phyloP scores from a whole-genome alignment of 2,888 invertebrate species.

The Tenthredo scrophulariae region DNA sequence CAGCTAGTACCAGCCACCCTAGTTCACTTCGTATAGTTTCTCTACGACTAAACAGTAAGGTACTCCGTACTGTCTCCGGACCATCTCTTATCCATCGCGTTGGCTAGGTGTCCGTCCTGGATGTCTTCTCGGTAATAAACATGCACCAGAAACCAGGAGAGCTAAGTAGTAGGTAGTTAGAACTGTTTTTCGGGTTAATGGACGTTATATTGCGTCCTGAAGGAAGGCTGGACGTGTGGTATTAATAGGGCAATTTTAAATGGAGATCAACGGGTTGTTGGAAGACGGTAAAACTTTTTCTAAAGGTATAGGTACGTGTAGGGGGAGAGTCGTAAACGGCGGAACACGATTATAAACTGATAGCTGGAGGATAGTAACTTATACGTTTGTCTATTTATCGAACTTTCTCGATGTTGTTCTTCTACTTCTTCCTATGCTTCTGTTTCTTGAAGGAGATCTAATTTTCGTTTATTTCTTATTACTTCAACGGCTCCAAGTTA shows the following conservation, averaged over 20 bases:
- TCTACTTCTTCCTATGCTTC: no score
- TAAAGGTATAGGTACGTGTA: not conserved
- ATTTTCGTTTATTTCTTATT: conserved; percentile 35
- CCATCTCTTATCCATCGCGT: conserved; percentile 7
- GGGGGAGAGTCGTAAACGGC: not conserved
- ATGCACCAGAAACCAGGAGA: conserved; percentile 5
- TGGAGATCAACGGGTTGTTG: not conserved
- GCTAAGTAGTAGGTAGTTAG: not conserved
- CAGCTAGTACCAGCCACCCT: conserved; percentile 9
- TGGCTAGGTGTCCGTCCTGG: not conserved
- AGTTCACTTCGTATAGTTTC: conserved; percentile 24
- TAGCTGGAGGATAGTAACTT: not conserved
- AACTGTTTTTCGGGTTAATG: conserved; percentile 19
- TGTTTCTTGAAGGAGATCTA: not conserved
- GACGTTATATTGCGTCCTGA: conserved; percentile 4
- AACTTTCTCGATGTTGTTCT: conserved; percentile 26
- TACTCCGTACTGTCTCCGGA: not conserved
- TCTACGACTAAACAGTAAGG: conserved; percentile 1
- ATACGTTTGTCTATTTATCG: conserved; percentile 16
- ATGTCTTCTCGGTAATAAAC: not conserved
- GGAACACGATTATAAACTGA: conserved; percentile 39
- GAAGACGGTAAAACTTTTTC: conserved; percentile 2
- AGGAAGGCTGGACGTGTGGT: not conserved
- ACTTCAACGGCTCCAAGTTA: conserved; percentile 7
- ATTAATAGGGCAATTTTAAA: not conserved